Percentiles rank a stretch among this genome's conserved stretches.
These are phyloP conservation scores for human (Homo sapiens) DNA, from an alignment of 2,113 vertebrate species.

Conservation along the genomic window DNA sequence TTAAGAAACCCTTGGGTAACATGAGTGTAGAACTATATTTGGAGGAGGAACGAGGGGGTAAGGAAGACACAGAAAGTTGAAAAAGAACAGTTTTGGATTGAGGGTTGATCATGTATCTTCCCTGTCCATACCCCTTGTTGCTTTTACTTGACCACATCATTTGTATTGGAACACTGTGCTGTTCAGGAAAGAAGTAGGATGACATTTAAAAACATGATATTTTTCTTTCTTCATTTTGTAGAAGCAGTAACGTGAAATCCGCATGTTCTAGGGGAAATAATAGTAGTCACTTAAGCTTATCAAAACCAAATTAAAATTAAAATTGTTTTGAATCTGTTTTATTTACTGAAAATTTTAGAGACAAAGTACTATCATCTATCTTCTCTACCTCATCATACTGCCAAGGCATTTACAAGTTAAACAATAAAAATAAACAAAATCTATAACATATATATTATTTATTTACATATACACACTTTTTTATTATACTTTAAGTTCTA, in stretches of 20 bases:
- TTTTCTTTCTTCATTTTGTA: background rate
- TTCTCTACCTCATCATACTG: background rate
- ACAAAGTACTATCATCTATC: background rate
- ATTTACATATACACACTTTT: background rate
- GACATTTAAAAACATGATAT: background rate
- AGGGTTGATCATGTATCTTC: background rate
- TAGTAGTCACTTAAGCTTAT: background rate
- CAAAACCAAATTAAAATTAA: constrained; percentile 29
- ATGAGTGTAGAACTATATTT: accelerated
- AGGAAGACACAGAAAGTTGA: background rate
- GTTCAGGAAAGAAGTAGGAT: background rate
- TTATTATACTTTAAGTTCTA: background rate
- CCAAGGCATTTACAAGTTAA: background rate
- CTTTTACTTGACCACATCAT: background rate
- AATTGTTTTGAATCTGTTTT: background rate
- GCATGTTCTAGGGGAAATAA: background rate
- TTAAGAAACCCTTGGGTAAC: background rate
- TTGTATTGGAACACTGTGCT: background rate
- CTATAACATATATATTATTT: background rate
- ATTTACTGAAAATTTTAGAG: background rate
- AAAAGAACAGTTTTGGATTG: background rate
- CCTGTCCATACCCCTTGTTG: background rate
- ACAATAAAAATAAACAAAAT: background rate
- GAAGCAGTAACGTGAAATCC: constrained; percentile 8
- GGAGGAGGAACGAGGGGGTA: accelerated